phyloP scores from a whole-genome alignment of 1,140 invertebrate genomes.

The Euura lappo region DNA sequence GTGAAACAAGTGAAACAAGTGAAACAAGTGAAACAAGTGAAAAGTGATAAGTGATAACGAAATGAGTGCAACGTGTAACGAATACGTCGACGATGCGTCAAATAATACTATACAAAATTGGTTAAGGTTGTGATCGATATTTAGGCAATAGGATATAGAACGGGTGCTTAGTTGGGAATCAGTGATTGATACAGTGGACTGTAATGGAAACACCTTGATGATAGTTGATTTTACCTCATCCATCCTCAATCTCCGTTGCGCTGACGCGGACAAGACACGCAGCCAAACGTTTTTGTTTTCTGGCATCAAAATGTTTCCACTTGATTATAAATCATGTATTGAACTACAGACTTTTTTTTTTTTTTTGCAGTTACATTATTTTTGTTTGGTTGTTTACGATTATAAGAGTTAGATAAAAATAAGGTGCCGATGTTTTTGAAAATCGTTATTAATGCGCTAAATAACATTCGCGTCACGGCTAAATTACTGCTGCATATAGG shows the following conservation, averaged over 20 bases:
- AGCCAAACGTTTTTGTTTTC: conserved; percentile 8
- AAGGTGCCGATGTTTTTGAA: too few relatives aligned
- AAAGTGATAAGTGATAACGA: too few relatives aligned
- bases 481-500: neutral
- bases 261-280: conserved; percentile 18
- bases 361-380: neutral
- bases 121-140: too few relatives aligned
- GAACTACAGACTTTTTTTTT: neutral
- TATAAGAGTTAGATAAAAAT: neutral
- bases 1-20: too few relatives aligned
- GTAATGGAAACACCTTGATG: conserved; percentile 62
- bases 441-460: too few relatives aligned
- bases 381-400: neutral
- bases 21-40: too few relatives aligned
- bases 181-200: conserved; percentile 15
- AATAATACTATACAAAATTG: too few relatives aligned
- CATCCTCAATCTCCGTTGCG: conserved; percentile 22
- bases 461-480: neutral
- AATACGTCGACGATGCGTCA: too few relatives aligned
- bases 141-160: neutral
- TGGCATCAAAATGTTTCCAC: conserved; percentile 61
- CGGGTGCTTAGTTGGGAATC: conserved; percentile 14
- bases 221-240: conserved; percentile 33
- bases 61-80: neutral
- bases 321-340: conserved; percentile 10